A percentile compares a stretch with the other conserved stretches of the same genome.
phyloP scores from a whole-genome alignment of 2,113 vertebrate genomes.

The Pardalotus punctatus region DNA sequence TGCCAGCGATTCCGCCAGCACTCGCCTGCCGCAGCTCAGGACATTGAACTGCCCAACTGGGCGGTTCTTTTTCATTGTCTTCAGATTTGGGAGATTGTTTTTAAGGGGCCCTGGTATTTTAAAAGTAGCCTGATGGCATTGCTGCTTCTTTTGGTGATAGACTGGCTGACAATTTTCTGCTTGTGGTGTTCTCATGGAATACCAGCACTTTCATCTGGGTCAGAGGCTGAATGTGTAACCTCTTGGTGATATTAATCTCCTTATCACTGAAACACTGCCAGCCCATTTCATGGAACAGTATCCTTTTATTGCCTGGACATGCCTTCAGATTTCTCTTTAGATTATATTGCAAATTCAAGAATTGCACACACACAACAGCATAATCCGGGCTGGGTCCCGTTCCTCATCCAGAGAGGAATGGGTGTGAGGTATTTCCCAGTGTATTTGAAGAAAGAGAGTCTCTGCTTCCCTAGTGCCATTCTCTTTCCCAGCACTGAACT shows the following conservation, averaged over 20 bases:
- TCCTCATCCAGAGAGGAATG: not conserved
- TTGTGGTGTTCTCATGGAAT: not conserved
- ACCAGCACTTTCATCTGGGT: not conserved
- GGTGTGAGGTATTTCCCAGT: not conserved
- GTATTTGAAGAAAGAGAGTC: not conserved
- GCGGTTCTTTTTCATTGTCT: not conserved
- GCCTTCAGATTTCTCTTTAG: not conserved
- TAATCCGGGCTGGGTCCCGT: rapidly evolving
- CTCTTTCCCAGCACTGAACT: not conserved
- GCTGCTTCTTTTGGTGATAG: not conserved
- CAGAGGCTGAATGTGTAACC: not conserved
- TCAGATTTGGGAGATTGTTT: not conserved
- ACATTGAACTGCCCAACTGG: not conserved
- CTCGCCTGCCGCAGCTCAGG: not conserved
- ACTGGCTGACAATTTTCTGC: not conserved
- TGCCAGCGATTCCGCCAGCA: rapidly evolving
- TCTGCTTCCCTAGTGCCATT: not conserved
- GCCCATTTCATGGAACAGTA: not conserved
- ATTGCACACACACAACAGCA: rapidly evolving
- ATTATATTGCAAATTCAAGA: not conserved
- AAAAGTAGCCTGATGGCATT: not conserved
- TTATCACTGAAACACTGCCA: not conserved
- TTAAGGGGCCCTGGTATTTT: not conserved
- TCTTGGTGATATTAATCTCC: not conserved
- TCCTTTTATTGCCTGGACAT: not conserved